Evolutionary conservation across 2,797 vertebrate species (phyloP).

Genomic region (Percopsis omiscomaycus): DNA sequence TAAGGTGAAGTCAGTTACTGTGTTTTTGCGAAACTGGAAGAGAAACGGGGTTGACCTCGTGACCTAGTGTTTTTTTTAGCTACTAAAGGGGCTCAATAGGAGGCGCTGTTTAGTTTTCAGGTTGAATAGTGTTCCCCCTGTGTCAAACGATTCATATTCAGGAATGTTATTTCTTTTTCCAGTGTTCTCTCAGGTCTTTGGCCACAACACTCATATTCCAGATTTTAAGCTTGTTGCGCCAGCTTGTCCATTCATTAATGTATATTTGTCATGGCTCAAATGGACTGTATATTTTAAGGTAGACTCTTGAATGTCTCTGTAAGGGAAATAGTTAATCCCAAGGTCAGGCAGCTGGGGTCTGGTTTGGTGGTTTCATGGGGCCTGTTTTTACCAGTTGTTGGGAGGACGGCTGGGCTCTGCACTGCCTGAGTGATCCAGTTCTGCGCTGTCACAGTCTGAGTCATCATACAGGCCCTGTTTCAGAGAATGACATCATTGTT

Average conservation of each 20-base stretch:
- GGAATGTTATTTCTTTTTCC: not conserved
- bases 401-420: slow-evolving; percentile 79
- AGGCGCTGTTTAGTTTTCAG: slow-evolving; percentile 16
- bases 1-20: slow-evolving; percentile 41
- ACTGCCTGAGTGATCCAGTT: slow-evolving; percentile 86
- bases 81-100: slow-evolving; percentile 20
- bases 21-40: slow-evolving; percentile 52
- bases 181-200: slow-evolving; percentile 9
- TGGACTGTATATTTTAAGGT: not conserved
- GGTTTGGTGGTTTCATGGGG: slow-evolving; percentile 17
- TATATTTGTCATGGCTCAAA: no score
- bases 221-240: slow-evolving; percentile 13
- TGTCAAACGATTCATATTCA: slow-evolving; percentile 22
- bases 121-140: slow-evolving; percentile 8
- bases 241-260: slow-evolving; percentile 1
- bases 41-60: not conserved
- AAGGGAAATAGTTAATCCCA: slow-evolving; percentile 17
- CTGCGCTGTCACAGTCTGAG: slow-evolving; percentile 89
- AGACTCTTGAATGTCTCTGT: slow-evolving; percentile 5
- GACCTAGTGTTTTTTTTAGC: slow-evolving; percentile 17
- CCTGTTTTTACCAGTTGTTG: slow-evolving; percentile 80
- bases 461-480: slow-evolving; percentile 79
- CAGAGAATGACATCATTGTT: slow-evolving; percentile 16
- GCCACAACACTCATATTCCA: slow-evolving; percentile 17
- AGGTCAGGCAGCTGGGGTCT: slow-evolving; percentile 18